These are phyloP conservation scores for Spizella passerina DNA, from an alignment of 2,797 vertebrate genomes.

Conservation along the genomic window DNA sequence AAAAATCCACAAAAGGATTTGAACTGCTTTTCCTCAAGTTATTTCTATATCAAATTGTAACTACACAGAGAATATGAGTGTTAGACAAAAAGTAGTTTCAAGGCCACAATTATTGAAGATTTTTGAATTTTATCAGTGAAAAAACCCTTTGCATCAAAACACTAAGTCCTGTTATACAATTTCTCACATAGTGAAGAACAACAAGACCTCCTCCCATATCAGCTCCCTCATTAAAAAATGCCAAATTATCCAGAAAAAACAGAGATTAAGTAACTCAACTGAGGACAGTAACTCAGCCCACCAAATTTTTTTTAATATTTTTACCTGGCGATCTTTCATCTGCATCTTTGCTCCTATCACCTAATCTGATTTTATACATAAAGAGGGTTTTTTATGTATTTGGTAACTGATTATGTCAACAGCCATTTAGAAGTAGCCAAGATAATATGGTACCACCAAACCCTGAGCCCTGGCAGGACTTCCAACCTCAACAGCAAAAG, in stretches of 20 bases:
- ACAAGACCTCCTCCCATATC: background rate
- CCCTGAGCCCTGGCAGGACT: background rate
- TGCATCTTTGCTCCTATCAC: background rate
- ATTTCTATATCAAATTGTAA: background rate
- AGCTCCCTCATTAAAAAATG: background rate
- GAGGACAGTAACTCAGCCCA: background rate
- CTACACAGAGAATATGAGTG: background rate
- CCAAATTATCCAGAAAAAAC: background rate
- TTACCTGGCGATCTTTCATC: background rate
- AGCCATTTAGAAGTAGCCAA: background rate
- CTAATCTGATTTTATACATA: background rate
- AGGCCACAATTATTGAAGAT: accelerated
- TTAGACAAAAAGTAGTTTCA: background rate
- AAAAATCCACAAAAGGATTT: background rate
- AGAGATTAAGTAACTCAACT: background rate
- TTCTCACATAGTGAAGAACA: background rate
- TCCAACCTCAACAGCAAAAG: background rate
- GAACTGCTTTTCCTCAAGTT: background rate
- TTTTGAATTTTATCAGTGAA: background rate
- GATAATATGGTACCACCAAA: background rate
- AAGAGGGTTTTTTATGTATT: background rate
- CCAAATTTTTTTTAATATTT: background rate
- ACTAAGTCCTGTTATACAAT: background rate
- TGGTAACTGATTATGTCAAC: background rate
- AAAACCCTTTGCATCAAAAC: background rate